Conservation (phyloP, 92 coral and sea anemone genomes). For the Parazoanthus swiftii region DNA sequence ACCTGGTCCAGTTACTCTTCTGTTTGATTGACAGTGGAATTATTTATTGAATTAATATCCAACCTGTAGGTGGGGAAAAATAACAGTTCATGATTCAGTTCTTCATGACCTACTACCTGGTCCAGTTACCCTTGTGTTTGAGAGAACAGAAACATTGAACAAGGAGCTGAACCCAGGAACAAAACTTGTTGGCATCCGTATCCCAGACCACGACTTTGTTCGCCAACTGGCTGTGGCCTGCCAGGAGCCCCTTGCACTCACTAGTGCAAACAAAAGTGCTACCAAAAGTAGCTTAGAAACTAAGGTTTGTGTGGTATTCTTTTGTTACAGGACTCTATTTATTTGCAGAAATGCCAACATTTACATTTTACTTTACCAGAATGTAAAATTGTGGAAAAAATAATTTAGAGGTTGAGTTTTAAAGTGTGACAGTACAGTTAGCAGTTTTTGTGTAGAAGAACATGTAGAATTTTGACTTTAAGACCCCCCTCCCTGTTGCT, state of each 20-base stretch:
- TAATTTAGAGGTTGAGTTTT: too few relatives aligned
- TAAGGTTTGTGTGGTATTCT: conserved; percentile 58
- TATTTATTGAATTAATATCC: background rate
- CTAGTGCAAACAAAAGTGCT: conserved; percentile 90
- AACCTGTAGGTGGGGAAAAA: conserved; percentile 87
- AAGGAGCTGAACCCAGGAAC: conserved; percentile 82
- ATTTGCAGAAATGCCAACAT: too few relatives aligned
- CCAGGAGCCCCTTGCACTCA: conserved; percentile 83
- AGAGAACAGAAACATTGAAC: conserved; percentile 76
- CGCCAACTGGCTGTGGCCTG: conserved; percentile 71
- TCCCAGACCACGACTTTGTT: conserved; percentile 91
- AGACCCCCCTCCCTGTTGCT: too few relatives aligned
- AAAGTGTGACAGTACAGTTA: too few relatives aligned
- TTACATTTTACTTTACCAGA: too few relatives aligned
- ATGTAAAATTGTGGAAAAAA: too few relatives aligned
- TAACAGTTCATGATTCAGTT: conserved; percentile 65
- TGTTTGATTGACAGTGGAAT: background rate
- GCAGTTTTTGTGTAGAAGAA: too few relatives aligned
- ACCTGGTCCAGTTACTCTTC: too few relatives aligned
- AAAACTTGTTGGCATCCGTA: conserved; percentile 86
- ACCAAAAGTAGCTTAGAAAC: conserved; percentile 82
- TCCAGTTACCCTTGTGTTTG: conserved; percentile 96
- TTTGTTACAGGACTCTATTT: too few relatives aligned
- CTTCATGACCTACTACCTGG: conserved; percentile 90
- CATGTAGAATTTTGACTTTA: too few relatives aligned